These are phyloP conservation scores for Petromus typicus DNA, from an alignment of 2,113 vertebrate genomes.

Conservation along the genomic window DNA sequence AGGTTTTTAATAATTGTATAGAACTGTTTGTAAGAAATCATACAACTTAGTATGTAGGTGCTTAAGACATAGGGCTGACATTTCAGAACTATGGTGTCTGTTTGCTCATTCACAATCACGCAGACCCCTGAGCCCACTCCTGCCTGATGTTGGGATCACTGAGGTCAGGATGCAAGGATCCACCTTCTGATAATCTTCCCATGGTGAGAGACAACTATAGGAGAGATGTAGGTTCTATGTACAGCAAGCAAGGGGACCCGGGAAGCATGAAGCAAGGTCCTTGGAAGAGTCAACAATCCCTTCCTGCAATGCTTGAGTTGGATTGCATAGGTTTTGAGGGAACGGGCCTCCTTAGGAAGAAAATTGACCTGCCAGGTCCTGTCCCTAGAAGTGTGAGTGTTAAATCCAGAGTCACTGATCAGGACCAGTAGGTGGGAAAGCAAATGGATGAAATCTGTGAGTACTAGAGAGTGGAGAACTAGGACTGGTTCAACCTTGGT, in stretches of 20 bases:
- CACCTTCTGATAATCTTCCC: neutral
- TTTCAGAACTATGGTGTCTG: neutral
- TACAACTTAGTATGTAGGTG: neutral
- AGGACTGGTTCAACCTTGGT: neutral
- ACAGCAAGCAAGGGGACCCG: neutral
- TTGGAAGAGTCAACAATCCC: neutral
- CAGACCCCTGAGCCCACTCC: neutral
- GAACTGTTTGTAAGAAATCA: neutral
- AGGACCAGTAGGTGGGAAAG: neutral
- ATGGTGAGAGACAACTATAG: neutral
- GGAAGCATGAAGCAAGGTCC: neutral
- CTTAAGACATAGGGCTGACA: neutral
- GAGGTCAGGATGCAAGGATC: neutral
- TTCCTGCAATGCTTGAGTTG: neutral
- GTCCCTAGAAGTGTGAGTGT: neutral
- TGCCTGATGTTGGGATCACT: neutral
- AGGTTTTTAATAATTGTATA: neutral
- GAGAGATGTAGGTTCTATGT: neutral
- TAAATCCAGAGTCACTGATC: neutral
- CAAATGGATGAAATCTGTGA: neutral
- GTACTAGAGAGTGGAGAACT: neutral
- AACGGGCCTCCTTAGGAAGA: neutral
- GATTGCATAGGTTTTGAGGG: neutral
- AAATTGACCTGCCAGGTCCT: neutral
- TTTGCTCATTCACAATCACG: neutral